These are phyloP conservation scores for Delichon dasypus DNA, from an alignment of 2,797 vertebrate genomes.

Conservation along the genomic window DNA sequence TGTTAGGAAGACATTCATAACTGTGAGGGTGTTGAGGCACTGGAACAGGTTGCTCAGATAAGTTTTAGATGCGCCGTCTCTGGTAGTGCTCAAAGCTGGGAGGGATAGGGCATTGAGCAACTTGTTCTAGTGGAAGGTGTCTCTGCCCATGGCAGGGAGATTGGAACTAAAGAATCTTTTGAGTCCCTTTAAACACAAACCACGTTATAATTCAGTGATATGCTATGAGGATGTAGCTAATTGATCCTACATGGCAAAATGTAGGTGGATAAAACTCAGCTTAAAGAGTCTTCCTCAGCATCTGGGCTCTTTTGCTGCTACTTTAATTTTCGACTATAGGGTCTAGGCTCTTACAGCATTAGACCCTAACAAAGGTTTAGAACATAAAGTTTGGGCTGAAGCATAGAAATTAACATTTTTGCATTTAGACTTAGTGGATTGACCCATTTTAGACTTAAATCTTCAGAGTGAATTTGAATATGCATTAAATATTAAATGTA, in stretches of 20 bases:
- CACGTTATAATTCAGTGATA: too few relatives aligned
- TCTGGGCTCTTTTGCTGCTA: not conserved
- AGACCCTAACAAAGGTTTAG: not conserved
- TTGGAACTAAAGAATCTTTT: not conserved
- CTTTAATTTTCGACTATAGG: not conserved
- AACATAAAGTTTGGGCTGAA: not conserved
- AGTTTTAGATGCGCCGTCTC: not conserved
- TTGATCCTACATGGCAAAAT: not conserved
- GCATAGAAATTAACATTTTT: not conserved
- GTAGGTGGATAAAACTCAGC: not conserved
- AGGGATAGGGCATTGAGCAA: not conserved
- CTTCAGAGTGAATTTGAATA: not conserved
- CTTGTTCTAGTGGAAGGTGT: not conserved
- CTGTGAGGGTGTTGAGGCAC: not conserved
- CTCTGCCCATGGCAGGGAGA: not conserved
- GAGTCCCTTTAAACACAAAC: not conserved
- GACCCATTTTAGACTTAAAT: not conserved
- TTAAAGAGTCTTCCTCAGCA: not conserved
- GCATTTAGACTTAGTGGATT: not conserved
- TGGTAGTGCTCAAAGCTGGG: not conserved
- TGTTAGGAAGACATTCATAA: not conserved
- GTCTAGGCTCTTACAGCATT: not conserved
- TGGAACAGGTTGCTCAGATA: not conserved
- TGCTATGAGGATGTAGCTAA: accelerated
- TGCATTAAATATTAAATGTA: not conserved